Evolutionary conservation across 2,888 invertebrate species (phyloP).

Genomic region (Plebejus anna): DNA sequence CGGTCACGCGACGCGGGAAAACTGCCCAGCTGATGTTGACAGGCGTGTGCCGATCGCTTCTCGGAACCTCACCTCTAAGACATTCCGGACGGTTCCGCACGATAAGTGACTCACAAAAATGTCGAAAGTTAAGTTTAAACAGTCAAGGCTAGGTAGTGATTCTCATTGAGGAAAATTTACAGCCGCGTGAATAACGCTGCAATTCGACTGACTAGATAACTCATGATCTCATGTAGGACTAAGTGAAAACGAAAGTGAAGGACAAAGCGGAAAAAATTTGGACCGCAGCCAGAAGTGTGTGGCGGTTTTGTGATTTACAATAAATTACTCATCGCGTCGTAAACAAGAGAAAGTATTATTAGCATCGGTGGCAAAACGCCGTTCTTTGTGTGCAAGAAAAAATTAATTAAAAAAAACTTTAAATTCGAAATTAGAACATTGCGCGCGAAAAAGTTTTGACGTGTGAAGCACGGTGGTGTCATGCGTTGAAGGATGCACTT

Average conservation of each 20-base stretch:
- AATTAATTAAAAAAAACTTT: neutral
- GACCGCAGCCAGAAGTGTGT: constrained; percentile 46
- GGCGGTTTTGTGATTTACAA: constrained; percentile 41
- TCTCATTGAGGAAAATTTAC: constrained; percentile 49
- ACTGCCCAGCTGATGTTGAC: constrained; percentile 70
- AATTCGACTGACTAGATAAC: constrained; percentile 23
- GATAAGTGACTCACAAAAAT: constrained; percentile 73
- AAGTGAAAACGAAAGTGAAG: constrained; percentile 41
- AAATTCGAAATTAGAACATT: neutral
- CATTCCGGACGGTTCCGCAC: constrained; percentile 50
- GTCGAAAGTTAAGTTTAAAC: constrained; percentile 77
- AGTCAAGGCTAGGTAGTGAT: constrained; percentile 52
- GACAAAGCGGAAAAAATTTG: constrained; percentile 46
- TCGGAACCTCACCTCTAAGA: constrained; percentile 48
- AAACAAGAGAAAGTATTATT: constrained; percentile 36
- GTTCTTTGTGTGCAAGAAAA: neutral
- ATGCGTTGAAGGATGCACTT: constrained; percentile 71
- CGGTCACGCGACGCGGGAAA: constrained; percentile 56
- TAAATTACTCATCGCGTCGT: constrained; percentile 44
- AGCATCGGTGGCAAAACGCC: constrained; percentile 21
- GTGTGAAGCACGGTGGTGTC: constrained; percentile 40
- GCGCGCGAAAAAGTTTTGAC: constrained; percentile 28
- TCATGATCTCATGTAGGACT: constrained; percentile 37
- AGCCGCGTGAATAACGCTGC: constrained; percentile 9
- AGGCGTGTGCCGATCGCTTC: constrained; percentile 43